Conservation (phyloP, 2,113 vertebrate genomes). For the Gobiocypris rarus region DNA sequence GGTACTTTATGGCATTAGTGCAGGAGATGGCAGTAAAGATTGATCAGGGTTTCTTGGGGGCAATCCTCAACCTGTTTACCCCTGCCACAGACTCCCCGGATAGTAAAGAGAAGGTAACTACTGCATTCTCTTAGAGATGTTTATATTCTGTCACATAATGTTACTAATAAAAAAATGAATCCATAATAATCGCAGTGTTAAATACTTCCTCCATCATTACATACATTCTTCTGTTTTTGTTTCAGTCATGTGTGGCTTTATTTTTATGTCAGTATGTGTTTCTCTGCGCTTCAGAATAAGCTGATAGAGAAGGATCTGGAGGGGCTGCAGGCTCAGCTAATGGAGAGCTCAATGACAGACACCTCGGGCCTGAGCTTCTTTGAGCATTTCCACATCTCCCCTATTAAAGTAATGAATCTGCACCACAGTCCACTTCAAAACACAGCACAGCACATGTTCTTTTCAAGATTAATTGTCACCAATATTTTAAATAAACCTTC, state of each 20-base stretch:
- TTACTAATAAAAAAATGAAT: background rate
- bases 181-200: background rate
- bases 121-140: background rate
- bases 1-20: slow-evolving; percentile 98
- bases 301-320: slow-evolving; percentile 86
- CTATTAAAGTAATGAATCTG: slow-evolving; percentile 84
- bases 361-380: slow-evolving; percentile 90
- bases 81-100: slow-evolving; percentile 77
- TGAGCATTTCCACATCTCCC: slow-evolving; percentile 96
- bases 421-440: background rate
- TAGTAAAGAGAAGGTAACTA: slow-evolving; percentile 82
- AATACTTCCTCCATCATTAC: background rate
- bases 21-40: slow-evolving; percentile 98
- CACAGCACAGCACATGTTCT: background rate
- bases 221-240: background rate
- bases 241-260: background rate
- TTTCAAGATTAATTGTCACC: background rate
- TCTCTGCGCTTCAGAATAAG: slow-evolving; percentile 73
- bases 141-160: background rate
- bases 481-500: background rate
- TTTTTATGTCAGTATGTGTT: background rate
- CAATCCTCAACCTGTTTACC: slow-evolving; percentile 81
- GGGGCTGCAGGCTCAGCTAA: slow-evolving; percentile 83
- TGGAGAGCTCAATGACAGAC: slow-evolving; percentile 87
- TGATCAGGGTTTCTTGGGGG: slow-evolving; percentile 92